Evolutionary conservation across 2,113 vertebrate genomes (phyloP).

Genomic region (Protobothrops flavoviridis): DNA sequence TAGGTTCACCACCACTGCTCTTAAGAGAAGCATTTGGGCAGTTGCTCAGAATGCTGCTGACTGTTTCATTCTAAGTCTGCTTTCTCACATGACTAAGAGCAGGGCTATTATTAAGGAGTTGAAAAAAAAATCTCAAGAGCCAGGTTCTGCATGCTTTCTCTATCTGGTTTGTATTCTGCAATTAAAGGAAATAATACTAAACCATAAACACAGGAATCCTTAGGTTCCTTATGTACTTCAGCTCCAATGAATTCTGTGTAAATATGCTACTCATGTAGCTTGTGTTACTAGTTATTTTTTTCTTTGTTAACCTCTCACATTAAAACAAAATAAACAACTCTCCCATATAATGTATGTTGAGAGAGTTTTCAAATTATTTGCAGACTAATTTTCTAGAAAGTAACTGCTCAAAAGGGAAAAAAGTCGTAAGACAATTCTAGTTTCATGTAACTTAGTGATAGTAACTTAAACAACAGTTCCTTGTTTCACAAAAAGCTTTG

Average conservation of each 20-base stretch:
- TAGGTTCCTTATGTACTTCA: not conserved
- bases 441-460: not conserved
- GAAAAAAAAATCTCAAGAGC: not conserved
- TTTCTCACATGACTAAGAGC: not conserved
- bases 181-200: not conserved
- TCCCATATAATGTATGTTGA: not conserved
- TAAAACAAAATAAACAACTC: not conserved
- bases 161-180: not conserved
- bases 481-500: not conserved
- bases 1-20: no score
- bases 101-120: not conserved
- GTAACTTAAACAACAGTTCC: not conserved
- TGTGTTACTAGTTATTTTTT: not conserved
- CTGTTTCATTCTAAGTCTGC: not conserved
- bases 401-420: not conserved
- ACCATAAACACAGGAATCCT: not conserved
- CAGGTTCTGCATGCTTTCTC: not conserved
- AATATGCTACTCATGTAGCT: not conserved
- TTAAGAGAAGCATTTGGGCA: not conserved
- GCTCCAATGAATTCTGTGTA: not conserved
- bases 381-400: not conserved
- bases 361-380: not conserved
- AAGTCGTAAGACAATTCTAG: not conserved
- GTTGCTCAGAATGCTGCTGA: not conserved
- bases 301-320: not conserved